Conservation (phyloP, 2,113 vertebrate species). For the Ginglymostoma cirratum region DNA sequence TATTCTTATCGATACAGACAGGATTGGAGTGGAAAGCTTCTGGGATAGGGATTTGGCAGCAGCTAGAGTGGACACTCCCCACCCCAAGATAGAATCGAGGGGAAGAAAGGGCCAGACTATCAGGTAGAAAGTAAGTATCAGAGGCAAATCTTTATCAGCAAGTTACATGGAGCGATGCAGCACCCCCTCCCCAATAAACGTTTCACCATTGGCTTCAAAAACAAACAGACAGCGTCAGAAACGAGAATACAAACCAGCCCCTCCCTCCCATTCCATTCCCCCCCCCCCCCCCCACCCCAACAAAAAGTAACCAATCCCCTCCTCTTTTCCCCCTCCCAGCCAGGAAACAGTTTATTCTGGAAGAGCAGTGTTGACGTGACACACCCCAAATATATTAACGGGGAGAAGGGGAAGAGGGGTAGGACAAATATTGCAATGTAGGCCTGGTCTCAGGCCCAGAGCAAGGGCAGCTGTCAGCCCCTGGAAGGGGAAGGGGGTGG, state of each 20-base stretch:
- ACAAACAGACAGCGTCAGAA: background rate
- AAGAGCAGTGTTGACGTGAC: background rate
- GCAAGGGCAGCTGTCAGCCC: background rate
- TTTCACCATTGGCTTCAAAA: background rate
- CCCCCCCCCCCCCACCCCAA: no score
- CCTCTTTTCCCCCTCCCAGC: background rate
- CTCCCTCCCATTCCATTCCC: background rate
- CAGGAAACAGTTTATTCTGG: background rate
- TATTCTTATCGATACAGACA: no score
- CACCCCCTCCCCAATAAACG: background rate
- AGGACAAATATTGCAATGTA: background rate
- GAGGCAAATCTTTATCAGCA: conserved; percentile 33
- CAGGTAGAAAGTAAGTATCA: conserved; percentile 25
- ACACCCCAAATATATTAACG: background rate
- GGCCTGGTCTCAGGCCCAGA: background rate
- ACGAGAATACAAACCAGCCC: background rate
- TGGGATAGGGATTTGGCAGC: background rate
- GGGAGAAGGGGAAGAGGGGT: background rate
- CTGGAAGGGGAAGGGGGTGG: background rate
- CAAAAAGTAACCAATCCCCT: background rate
- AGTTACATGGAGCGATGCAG: conserved; percentile 15
- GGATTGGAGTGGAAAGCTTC: background rate
- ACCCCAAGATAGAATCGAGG: background rate
- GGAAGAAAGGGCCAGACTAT: background rate
- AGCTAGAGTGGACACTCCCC: background rate